Base-by-base conservation (phyloP, 1,140 invertebrate species). In the Lordiphosa mommai region DNA sequence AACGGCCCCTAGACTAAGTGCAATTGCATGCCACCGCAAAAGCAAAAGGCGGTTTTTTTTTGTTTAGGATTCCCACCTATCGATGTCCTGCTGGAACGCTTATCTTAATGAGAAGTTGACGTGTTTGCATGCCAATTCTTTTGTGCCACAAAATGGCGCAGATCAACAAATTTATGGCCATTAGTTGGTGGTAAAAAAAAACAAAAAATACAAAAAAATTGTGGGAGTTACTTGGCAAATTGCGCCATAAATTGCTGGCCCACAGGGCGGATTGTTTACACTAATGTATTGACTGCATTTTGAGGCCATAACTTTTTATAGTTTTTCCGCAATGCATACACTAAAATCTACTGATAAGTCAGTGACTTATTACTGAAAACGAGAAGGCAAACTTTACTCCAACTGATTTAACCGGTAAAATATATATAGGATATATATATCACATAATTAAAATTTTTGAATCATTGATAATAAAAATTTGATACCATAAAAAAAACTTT, bases 21-120 rank as follows among this genome's bases (percentile, higher is more conserved):
- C 65, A 55, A 34, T 48, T 61, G 76, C 74, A 82, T 80, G 76
- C 70, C 36, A 23, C 61, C 1, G 36, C 20, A 56, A 30, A 17
- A 41, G 43, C 27, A 48, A 23, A 23, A 23, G 12, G 12, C 6
- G 20, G 40, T 23, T 16, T 27, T 14, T 32, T 36, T 14, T 32
- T 2, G 4, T 9, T 14, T 17, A 20, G 20, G 20, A 23, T 23
- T 10, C 8, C 32, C 16, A 16, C 12, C 32, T 36, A 34, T 32
- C 46, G n/a, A 23, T 48, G 32, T 30, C 23, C 8, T 32, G 20
- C 30, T 27, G 40, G 30, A 9, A 23, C 61, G 66, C 76, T 80
- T 80, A 82, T 80, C 76, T 80, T 80, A 80, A 82, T 76, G 76
- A 76, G 77, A 64, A 84, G 66, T 76, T 82, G 71, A 82, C 76